A percentile compares a stretch with the other conserved stretches of the same genome.
phyloP scores from a whole-genome alignment of 2,797 vertebrate species.

The Megaceryle alcyon region DNA sequence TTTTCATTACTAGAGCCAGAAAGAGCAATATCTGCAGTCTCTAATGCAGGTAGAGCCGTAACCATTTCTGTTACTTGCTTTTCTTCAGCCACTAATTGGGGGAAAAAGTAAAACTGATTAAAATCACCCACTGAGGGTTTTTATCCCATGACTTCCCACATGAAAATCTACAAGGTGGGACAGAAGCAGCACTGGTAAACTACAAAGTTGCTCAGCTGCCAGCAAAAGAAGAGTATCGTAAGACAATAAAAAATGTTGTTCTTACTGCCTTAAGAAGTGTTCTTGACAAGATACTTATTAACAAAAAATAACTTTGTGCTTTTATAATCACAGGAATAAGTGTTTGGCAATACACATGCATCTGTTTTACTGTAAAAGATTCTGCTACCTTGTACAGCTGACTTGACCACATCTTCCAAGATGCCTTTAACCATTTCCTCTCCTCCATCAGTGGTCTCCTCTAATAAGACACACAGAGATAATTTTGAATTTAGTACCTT shows the following conservation, averaged over 20 bases:
- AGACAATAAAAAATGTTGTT: neutral
- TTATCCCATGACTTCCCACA: neutral
- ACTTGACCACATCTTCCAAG: conserved; percentile 79
- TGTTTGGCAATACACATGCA: neutral
- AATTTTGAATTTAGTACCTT: neutral
- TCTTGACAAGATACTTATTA: neutral
- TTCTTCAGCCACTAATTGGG: conserved; percentile 72
- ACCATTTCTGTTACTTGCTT: conserved; percentile 54
- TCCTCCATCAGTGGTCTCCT: conserved; percentile 58
- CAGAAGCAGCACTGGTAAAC: neutral
- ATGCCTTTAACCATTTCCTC: conserved; percentile 80
- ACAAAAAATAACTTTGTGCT: neutral
- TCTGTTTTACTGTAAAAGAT: neutral
- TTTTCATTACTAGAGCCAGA: conserved; percentile 77
- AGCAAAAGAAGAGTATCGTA: neutral
- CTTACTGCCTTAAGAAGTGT: neutral
- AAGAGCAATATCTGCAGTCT: conserved; percentile 72
- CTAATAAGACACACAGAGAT: conserved; percentile 46
- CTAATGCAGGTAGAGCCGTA: conserved; percentile 59
- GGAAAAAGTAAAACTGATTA: neutral
- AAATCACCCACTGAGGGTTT: neutral
- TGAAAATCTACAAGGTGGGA: neutral
- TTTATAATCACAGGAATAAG: neutral
- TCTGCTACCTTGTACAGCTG: conserved; percentile 77
- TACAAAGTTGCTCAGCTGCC: neutral